These are phyloP conservation scores for Crossocerus cetratus DNA, from an alignment of 2,888 invertebrate genomes.

Conservation along the genomic window DNA sequence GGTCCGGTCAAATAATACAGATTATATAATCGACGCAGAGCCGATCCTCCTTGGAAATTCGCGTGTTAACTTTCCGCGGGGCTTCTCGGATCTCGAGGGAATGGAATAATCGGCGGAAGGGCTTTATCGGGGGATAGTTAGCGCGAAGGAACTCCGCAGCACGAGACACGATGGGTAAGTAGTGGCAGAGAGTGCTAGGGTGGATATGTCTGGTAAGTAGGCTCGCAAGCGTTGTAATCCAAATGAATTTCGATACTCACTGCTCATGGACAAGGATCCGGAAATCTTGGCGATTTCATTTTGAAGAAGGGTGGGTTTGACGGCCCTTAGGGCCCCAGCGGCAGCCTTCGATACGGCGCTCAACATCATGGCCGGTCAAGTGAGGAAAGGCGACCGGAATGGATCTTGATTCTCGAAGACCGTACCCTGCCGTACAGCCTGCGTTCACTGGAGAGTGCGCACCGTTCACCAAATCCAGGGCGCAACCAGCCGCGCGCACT, in stretches of 20 bases:
- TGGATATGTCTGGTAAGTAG: too few species aligned
- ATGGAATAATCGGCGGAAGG: too few species aligned
- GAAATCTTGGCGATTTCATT: slow-evolving; percentile 78
- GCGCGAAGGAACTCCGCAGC: too few species aligned
- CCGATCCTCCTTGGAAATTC: slow-evolving; percentile 8
- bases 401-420: slow-evolving; percentile 30
- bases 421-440: slow-evolving; percentile 20
- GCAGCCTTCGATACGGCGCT: slow-evolving; percentile 80
- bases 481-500: slow-evolving; percentile 28
- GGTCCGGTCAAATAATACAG: slow-evolving; percentile 58
- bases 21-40: slow-evolving; percentile 66
- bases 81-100: not conserved
- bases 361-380: slow-evolving; percentile 79
- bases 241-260: slow-evolving; percentile 75
- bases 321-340: slow-evolving; percentile 79
- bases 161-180: not conserved
- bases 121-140: not conserved
- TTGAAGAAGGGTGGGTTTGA: slow-evolving; percentile 78
- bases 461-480: not conserved
- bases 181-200: too few species aligned
- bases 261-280: slow-evolving; percentile 77
- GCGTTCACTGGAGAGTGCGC: slow-evolving; percentile 31
- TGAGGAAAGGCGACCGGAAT: slow-evolving; percentile 55
- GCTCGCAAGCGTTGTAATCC: too few species aligned
- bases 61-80: slow-evolving; percentile 8